phyloP scores from a whole-genome alignment of 2,888 invertebrate species.

The Enchytraeus crypticus region DNA sequence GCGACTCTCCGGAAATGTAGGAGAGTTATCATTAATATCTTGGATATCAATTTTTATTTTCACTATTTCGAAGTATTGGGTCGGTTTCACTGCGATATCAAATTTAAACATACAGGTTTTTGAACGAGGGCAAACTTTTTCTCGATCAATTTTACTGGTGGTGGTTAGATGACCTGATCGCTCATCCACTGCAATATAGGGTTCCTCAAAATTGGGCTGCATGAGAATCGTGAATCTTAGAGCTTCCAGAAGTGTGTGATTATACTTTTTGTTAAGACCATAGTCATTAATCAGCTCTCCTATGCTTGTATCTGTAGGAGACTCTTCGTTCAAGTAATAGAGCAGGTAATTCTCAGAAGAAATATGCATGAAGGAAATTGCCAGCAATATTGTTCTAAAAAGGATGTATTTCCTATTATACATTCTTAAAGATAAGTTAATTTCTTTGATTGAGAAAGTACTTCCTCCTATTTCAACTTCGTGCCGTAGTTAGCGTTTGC shows the following conservation, averaged over 20 bases:
- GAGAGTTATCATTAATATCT: constrained; percentile 28
- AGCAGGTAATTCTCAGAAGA: not conserved
- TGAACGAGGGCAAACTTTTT: constrained; percentile 19
- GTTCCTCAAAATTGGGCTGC: not conserved
- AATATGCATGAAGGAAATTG: too few relatives aligned
- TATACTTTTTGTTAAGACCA: constrained; percentile 1
- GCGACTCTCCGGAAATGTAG: constrained; percentile 13
- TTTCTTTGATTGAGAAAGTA: too few relatives aligned
- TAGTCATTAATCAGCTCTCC: constrained; percentile 1
- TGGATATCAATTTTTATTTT: constrained; percentile 18
- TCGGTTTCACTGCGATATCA: constrained; percentile 22
- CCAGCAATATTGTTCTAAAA: too few relatives aligned
- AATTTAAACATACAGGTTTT: constrained; percentile 16
- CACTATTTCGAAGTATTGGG: constrained; percentile 18
- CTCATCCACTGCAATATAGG: constrained; percentile 17
- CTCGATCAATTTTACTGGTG: constrained; percentile 21
- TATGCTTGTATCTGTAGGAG: not conserved
- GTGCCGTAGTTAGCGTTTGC: too few relatives aligned
- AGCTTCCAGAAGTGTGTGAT: not conserved
- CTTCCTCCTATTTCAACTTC: too few relatives aligned
- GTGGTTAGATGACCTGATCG: constrained; percentile 21
- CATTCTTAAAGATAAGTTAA: too few relatives aligned
- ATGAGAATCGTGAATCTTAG: constrained; percentile 3
- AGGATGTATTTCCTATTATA: too few relatives aligned
- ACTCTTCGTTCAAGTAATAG: constrained; percentile 3